Conservation (phyloP, 2,113 vertebrate genomes). For the Elephantulus edwardii region DNA sequence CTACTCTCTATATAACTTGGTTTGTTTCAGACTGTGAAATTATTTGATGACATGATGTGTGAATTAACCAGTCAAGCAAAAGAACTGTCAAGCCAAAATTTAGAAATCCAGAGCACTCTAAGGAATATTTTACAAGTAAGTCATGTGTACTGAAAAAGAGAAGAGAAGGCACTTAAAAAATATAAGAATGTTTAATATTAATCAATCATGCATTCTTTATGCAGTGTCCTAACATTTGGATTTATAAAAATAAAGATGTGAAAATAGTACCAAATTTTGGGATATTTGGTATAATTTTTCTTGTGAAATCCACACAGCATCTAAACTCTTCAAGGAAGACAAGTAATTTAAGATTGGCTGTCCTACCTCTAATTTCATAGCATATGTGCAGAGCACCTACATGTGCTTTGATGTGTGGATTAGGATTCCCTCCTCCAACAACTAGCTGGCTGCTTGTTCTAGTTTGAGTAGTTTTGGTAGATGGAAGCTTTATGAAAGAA, state of each 20-base stretch:
- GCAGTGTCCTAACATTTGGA: background rate
- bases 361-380: background rate
- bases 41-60: slow-evolving; percentile 90
- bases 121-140: slow-evolving; percentile 90
- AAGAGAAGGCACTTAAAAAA: background rate
- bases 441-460: background rate
- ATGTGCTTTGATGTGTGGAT: background rate
- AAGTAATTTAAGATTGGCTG: background rate
- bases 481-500: background rate
- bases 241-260: background rate
- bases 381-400: background rate
- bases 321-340: background rate
- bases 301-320: background rate
- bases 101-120: slow-evolving; percentile 85
- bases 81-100: slow-evolving; percentile 90
- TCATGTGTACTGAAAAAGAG: background rate
- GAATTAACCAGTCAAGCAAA: slow-evolving; percentile 89
- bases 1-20: slow-evolving; percentile 23
- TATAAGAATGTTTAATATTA: background rate
- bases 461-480: background rate
- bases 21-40: slow-evolving; percentile 85
- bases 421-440: background rate
- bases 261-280: slow-evolving; percentile 13
- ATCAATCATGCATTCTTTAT: background rate
- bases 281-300: background rate